phyloP scores from a whole-genome alignment of 1,140 invertebrate species.

The Halesus radiatus region DNA sequence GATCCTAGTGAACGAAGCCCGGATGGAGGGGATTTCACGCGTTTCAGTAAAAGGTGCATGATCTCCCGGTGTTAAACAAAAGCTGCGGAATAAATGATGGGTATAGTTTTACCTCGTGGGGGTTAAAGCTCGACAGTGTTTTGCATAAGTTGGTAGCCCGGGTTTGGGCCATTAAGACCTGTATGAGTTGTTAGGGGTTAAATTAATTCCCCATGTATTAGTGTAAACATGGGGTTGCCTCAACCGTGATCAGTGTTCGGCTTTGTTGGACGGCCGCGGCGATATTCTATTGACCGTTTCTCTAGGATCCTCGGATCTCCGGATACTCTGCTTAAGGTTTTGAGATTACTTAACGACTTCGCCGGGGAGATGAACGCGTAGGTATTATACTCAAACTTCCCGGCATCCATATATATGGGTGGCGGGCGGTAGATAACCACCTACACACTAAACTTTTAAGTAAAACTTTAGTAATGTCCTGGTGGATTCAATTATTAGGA shows the following conservation, averaged over 20 bases:
- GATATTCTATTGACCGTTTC: constrained; percentile 39
- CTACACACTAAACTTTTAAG: not conserved
- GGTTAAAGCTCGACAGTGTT: not conserved
- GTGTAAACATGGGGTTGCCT: constrained; percentile 30
- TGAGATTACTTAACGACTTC: constrained; percentile 40
- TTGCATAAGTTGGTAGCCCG: not conserved
- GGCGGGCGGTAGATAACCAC: not conserved
- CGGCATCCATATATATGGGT: not conserved
- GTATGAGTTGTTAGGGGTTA: constrained; percentile 33
- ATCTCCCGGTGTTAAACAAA: constrained; percentile 12
- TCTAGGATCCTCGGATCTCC: not conserved
- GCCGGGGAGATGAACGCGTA: not conserved
- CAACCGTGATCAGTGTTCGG: constrained; percentile 38
- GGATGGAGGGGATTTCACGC: constrained; percentile 3
- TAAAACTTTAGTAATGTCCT: not conserved
- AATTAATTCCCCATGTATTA: constrained; percentile 35
- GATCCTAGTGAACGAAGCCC: not conserved
- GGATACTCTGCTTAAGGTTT: not conserved
- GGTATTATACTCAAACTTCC: constrained; percentile 24
- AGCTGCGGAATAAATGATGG: not conserved
- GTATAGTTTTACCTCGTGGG: not conserved
- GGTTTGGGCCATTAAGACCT: constrained; percentile 25
- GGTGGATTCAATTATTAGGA: too few species aligned
- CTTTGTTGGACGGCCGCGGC: constrained; percentile 27
- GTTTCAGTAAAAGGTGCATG: not conserved